phyloP scores from a whole-genome alignment of 23 tunicate species.

The Botrylloides violaceus region DNA sequence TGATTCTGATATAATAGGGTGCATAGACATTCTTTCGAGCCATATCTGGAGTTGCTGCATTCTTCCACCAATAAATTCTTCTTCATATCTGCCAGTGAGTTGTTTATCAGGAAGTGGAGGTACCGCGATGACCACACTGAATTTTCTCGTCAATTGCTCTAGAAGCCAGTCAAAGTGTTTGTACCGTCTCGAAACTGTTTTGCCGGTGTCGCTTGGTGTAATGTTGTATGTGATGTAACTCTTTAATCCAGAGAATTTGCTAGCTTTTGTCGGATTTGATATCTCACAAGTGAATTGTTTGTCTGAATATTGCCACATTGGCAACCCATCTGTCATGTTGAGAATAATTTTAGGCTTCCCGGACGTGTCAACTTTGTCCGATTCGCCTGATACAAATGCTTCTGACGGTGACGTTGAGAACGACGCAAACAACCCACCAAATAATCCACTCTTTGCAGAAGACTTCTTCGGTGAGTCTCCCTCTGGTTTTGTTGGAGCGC shows the following conservation, averaged over 20 bases:
- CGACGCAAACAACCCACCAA: constrained; percentile 30
- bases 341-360: constrained; percentile 30
- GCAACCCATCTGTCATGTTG: constrained; percentile 40
- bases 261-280: constrained; percentile 73
- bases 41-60: constrained; percentile 67
- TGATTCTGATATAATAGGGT: constrained; percentile 69
- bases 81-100: constrained; percentile 91
- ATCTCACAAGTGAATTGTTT: constrained; percentile 57
- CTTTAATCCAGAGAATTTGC: constrained; percentile 76
- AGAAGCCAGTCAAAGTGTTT: constrained; percentile 98
- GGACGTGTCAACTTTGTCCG: constrained; percentile 20
- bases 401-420: constrained; percentile 55
- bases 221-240: constrained; percentile 86
- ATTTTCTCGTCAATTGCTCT: constrained; percentile 75
- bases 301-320: constrained; percentile 59
- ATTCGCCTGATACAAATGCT: constrained; percentile 57
- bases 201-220: constrained; percentile 62
- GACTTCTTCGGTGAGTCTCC: constrained; percentile 26
- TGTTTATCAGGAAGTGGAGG: constrained; percentile 95
- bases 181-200: constrained; percentile 81
- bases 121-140: constrained; percentile 40
- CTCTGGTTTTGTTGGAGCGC: background rate
- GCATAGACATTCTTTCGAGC: constrained; percentile 71
- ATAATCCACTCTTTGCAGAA: background rate
- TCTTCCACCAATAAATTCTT: constrained; percentile 84